These are phyloP conservation scores for Tupaia tana DNA, from an alignment of 2,113 vertebrate genomes.

Conservation along the genomic window DNA sequence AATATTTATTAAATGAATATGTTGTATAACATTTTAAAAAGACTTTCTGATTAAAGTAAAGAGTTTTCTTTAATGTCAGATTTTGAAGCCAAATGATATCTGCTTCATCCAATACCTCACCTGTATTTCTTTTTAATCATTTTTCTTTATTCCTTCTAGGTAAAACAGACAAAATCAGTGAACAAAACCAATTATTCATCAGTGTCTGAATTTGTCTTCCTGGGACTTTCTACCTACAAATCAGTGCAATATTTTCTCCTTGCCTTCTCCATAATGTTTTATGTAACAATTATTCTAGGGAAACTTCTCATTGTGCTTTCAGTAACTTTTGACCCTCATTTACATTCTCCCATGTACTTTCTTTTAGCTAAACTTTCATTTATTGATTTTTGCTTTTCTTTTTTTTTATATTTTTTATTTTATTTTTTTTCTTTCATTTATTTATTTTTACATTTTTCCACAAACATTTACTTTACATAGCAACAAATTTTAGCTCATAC, in stretches of 20 bases:
- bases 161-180: conserved; percentile 39
- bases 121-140: not conserved
- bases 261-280: no score
- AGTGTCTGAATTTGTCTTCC: conserved; percentile 68
- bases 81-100: not conserved
- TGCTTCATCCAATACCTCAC: not conserved
- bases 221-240: conserved; percentile 55
- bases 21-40: not conserved
- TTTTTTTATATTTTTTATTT: no score
- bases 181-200: conserved; percentile 50
- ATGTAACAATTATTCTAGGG: conserved; percentile 11
- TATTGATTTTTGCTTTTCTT: no score
- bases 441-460: no score
- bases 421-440: no score
- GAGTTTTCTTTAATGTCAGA: not conserved
- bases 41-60: not conserved
- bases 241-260: no score
- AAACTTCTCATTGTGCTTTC: conserved; percentile 42
- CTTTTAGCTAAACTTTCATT: conserved; percentile 50
- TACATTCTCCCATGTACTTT: conserved; percentile 62
- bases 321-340: not conserved
- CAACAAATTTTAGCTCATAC: no score
- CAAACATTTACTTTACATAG: no score
- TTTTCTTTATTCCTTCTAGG: conserved; percentile 24
- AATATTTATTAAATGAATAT: not conserved